Evolutionary conservation across 2,113 vertebrate species (phyloP), one percentile per base, ranked within the genome.

Genomic region (Elgaria multicarinata): DNA sequence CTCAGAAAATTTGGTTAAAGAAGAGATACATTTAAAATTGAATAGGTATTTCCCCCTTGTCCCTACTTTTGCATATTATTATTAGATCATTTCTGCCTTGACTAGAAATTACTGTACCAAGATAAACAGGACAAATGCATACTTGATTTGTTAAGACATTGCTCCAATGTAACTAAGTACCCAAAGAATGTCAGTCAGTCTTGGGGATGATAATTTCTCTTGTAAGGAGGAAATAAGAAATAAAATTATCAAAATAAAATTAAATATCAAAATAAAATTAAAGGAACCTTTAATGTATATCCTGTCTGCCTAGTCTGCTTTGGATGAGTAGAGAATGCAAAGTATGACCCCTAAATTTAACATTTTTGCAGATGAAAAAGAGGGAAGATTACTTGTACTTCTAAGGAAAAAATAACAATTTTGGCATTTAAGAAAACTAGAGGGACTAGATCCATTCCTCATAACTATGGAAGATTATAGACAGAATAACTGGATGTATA

Each of bases 371-470:
- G 94, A 90, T 44, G 90, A 94, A 76, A 84, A 82, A 91, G 90
- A 93, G 90, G 92, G 91, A 93, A 93, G 89, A 87, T 95, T 93
- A 92, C 76, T 92, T 92, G 89, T 90, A 93, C 91, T 94, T 91
- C 74, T 94, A 93, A 42, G 10, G 91, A 16, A 1, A 94, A 92
- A 83, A 91, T 58, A 94, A 82, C 87, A 92, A 84, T 95, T 95
- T 95, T 95, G 93, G 94, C 93, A 95, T 95, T 92, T 94, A 92
- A 93, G 94, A 93, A 95, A 93, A 95, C 94, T 90, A 92, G 18
- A 16, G 90, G 93, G 91, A 92, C 83, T 94, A 90, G 87, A 95
- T 94, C 86, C 82, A 90, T 92, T 91, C 94, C 93, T 92, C 93
- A 92, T n/a, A 93, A 93, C 87, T 88, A 93, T 50, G 92, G 91